A percentile compares a stretch with the other conserved stretches of the same genome.
Conservation (phyloP, 2,888 invertebrate species). For the Eupithecia exiguata region DNA sequence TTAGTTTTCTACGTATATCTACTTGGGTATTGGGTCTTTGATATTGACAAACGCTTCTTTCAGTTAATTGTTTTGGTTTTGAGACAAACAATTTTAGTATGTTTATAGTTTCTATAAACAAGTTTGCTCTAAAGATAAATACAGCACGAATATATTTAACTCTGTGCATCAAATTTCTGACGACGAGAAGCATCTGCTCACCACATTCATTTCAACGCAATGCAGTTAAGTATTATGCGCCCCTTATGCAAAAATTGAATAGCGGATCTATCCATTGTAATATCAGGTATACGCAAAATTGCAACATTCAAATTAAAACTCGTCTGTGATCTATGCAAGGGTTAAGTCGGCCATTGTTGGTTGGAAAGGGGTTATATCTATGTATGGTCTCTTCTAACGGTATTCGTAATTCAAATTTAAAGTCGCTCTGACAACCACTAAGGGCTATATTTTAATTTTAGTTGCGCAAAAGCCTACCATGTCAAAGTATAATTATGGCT, state of each 20-base stretch:
- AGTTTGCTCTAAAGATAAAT: neutral
- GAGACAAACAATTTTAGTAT: neutral
- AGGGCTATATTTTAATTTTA: neutral
- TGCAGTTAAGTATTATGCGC: conserved; percentile 56
- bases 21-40: neutral
- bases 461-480: neutral
- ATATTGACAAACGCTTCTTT: neutral
- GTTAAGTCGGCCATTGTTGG: conserved; percentile 62
- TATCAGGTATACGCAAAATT: conserved; percentile 80
- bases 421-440: neutral
- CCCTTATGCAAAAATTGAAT: conserved; percentile 82
- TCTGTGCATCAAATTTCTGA: conserved; percentile 38
- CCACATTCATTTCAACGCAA: conserved; percentile 42
- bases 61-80: neutral
- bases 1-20: neutral
- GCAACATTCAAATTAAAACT: conserved; percentile 83
- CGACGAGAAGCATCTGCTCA: conserved; percentile 54
- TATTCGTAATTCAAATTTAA: conserved; percentile 28
- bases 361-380: conserved; percentile 42
- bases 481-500: neutral
- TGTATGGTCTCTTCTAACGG: conserved; percentile 39
- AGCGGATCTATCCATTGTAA: conserved; percentile 70
- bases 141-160: neutral
- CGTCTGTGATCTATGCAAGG: conserved; percentile 69
- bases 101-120: neutral